phyloP scores from a whole-genome alignment of 2,797 vertebrate genomes.

The Philypnodon macrostomus region DNA sequence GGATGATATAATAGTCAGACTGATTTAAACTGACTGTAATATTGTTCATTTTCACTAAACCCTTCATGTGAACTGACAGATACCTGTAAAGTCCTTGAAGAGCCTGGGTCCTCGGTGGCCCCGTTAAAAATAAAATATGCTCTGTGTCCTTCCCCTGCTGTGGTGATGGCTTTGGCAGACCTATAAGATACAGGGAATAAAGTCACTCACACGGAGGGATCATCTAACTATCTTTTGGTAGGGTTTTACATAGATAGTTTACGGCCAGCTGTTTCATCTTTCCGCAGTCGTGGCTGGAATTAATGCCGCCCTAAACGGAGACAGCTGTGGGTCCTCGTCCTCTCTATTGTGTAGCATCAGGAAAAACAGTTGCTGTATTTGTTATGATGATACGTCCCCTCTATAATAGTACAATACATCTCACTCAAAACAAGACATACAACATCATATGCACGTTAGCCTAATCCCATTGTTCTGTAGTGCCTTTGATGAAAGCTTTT shows the following conservation, averaged over 20 bases:
- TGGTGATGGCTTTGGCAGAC: constrained; percentile 49
- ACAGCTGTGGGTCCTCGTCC: constrained; percentile 66
- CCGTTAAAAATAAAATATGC: constrained; percentile 64
- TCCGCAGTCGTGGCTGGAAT: constrained; percentile 65
- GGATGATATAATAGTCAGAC: not conserved
- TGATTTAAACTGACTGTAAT: constrained; percentile 3
- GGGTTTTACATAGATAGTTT: constrained; percentile 64
- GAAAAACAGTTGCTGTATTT: constrained; percentile 53
- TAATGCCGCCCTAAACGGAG: constrained; percentile 66
- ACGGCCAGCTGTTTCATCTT: constrained; percentile 70
- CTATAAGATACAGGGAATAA: constrained; percentile 55
- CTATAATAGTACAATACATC: constrained; percentile 44
- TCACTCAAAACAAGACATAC: constrained; percentile 36
- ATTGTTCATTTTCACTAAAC: not conserved
- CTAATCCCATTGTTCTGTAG: constrained; percentile 33
- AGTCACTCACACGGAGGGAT: constrained; percentile 53
- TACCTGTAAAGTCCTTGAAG: constrained; percentile 62
- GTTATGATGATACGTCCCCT: constrained; percentile 53
- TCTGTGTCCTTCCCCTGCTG: constrained; percentile 46
- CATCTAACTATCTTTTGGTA: constrained; percentile 30
- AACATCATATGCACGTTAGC: constrained; percentile 19
- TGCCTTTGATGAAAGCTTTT: constrained; percentile 44
- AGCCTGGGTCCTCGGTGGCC: constrained; percentile 57
- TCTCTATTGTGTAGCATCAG: constrained; percentile 54
- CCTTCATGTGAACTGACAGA: constrained; percentile 14